Base-by-base conservation (phyloP, 2,113 vertebrate species). In the Varanus salvator region DNA sequence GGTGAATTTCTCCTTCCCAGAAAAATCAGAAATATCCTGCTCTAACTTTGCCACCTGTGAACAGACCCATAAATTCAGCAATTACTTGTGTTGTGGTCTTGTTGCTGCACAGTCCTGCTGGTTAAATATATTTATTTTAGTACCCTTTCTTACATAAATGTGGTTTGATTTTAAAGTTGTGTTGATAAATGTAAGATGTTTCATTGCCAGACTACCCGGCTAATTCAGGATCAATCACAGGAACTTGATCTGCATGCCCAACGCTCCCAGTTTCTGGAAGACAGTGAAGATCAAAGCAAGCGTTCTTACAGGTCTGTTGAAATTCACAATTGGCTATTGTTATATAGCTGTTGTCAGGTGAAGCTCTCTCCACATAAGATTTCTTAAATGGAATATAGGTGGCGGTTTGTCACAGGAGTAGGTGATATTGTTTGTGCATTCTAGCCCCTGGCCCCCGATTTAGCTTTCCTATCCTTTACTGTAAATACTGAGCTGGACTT, bases 281-380 rank as follows among this genome's bases (percentile, higher is more conserved):
- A 98, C 48, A 95, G 96, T 1, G 99, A 99, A 89, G 99, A 99
- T 89, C 98, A 97, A 97, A 97, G 96, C 95, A 98, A 98, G 80
- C 98, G 99, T 95, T 97, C 98, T 0, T 98, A 99, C 96, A 99
- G 98, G 99, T 99, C 19, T 91, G 95, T 96, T 87, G 8, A 0
- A 44, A 25, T 89, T 91, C 12, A 11, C 74, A 90, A 88, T 0
- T 1, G 60, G 29, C 3, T 87, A 88, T 82, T 90, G 3, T 52
- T 69, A n/a, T 87, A 38, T 48, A 77, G 54, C 25, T 68, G 57
- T 44, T 54, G 21, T 15, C 31, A 80, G 29, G 77, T 80, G 80
- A 80, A 25, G 6, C 8, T 86, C 8, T 8, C 21, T 23, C 23
- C 54, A 4, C 57, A 50, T 75, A 72, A 52, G 17, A 3, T 31